Conservation (phyloP, 1,140 invertebrate species). For the Caenorhabditis elegans region WBcel235 BX284602.5:11095001-11095500, state of each 20-base stretch:
- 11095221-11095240: background rate
- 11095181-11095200: background rate
- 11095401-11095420: background rate
- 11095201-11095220: background rate
- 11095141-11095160: background rate
- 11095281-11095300: background rate
- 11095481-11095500: background rate
- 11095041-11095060: background rate
- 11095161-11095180: background rate
- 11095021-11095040: background rate
- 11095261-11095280: background rate
- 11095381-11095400: background rate
- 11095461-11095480: background rate
- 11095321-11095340: background rate
- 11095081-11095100: too few species aligned
- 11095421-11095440: background rate
- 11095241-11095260: background rate
- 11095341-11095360: slow-evolving; percentile 4
- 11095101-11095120: too few species aligned
- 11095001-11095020: background rate
- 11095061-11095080: slow-evolving; percentile 6
- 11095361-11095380: background rate
- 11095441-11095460: background rate
- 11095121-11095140: too few species aligned
- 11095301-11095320: background rate